Base-by-base conservation (phyloP, 2,888 invertebrate genomes). In the Sinelater perroti region DNA sequence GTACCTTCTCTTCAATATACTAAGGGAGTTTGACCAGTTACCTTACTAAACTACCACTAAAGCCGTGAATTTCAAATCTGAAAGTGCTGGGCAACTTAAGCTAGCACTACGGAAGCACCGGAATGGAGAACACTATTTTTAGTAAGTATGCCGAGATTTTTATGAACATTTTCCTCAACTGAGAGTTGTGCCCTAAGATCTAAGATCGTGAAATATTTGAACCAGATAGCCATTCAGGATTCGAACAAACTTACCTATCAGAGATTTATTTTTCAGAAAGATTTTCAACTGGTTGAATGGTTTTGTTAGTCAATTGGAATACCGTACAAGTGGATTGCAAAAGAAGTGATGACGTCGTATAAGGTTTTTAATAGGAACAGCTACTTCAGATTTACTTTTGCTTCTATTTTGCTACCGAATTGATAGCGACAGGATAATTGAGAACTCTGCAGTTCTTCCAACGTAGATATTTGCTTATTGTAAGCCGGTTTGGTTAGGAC, bases 11-110 rank as follows among this genome's bases (percentile, higher is more conserved):
- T 14, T 82, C 83, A 1, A 79, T 81, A 0, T 86, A 85, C 59
- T 82, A 84, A 58, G 84, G 85, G 0, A 83, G 85, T 63, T 71
- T 86, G 59, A 83, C 85, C 50, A 77, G 79, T 8, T 83, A 85
- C 0, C 77, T 86, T 44, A 81, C 81, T 6, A 78, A 82, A 67
- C 83, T 85, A 0, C 76, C 78, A 1, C 80, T 76, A 53, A 78
- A 83, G 49, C 75, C 82, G 64, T 85, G 86, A 73, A 79, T 86
- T 6, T 72, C 81, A 45, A 80, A 77, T 0, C 72, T 84, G 1
- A 68, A 80, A 44, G 83, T 85, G 63, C 74, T 85, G 8, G 68
- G 83, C 2, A 71, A 73, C 0, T 80, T 79, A 24, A 79, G 76
- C 65, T 72, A 80, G 66, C 79, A 79, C 55, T 79, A 79, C 67